phyloP scores from a whole-genome alignment of 2,113 vertebrate species.

The Crocuta crocuta region DNA sequence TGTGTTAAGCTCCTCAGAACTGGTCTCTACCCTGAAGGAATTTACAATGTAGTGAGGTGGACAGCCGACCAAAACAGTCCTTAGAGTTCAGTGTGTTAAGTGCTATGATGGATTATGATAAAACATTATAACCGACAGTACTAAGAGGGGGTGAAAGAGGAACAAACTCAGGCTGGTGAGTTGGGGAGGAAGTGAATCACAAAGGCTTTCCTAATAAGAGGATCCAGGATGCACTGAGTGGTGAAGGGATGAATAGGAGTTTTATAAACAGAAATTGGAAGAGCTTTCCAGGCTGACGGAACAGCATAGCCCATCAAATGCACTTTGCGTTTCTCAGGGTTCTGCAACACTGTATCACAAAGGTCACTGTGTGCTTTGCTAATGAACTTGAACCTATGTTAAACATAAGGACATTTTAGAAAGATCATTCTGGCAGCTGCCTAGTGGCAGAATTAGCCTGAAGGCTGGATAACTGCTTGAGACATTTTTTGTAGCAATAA shows the following conservation, averaged over 20 bases:
- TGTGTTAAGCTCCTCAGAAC: neutral
- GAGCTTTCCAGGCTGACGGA: neutral
- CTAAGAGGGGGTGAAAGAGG: neutral
- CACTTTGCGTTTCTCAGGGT: neutral
- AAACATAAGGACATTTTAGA: constrained; percentile 37
- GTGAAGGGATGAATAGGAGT: neutral
- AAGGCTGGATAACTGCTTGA: neutral
- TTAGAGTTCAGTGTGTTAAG: neutral
- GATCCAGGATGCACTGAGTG: neutral
- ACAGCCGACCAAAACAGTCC: neutral
- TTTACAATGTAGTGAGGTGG: neutral
- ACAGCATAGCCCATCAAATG: neutral
- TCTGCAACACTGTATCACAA: neutral
- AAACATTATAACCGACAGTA: neutral
- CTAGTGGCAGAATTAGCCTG: neutral
- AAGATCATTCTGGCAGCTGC: constrained; percentile 3
- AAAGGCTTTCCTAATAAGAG: neutral
- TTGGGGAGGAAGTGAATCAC: neutral
- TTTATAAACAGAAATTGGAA: neutral
- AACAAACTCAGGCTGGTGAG: neutral
- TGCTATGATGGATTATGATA: neutral
- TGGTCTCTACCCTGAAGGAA: neutral
- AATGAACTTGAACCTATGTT: constrained; percentile 27
- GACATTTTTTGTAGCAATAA: constrained; percentile 29
- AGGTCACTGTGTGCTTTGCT: neutral